Conservation (phyloP, 2,113 vertebrate genomes). For the Nibea albiflora region DNA sequence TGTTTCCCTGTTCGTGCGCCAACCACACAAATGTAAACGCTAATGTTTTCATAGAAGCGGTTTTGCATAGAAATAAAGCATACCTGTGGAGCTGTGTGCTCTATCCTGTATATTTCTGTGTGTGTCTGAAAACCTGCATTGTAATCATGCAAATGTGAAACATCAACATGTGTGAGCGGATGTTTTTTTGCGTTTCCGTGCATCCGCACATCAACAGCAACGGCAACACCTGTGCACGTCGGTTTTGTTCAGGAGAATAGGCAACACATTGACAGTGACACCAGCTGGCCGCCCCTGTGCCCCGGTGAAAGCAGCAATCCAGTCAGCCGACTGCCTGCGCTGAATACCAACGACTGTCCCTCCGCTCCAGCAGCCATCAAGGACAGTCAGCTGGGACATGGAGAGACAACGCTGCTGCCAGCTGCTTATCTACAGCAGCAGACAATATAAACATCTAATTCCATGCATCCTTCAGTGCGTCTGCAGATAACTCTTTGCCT, state of each 20-base stretch:
- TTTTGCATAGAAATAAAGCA: slow-evolving; percentile 31
- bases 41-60: not conserved
- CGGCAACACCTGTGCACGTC: not conserved
- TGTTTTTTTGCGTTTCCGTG: not conserved
- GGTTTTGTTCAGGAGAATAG: not conserved
- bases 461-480: not conserved
- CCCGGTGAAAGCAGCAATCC: slow-evolving; percentile 13
- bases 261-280: not conserved
- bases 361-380: slow-evolving; percentile 23
- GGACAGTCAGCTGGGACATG: slow-evolving; percentile 14
- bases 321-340: not conserved
- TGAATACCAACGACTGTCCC: slow-evolving; percentile 55
- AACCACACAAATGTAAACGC: not conserved
- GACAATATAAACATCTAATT: slow-evolving; percentile 23
- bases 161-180: not conserved
- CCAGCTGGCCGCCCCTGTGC: not conserved
- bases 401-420: not conserved
- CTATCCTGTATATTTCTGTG: not conserved
- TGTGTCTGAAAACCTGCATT: not conserved
- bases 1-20: not conserved
- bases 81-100: not conserved
- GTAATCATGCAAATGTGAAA: slow-evolving; percentile 6
- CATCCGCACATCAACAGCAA: not conserved
- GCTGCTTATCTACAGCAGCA: slow-evolving; percentile 26
- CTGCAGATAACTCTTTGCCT: not conserved